Percentiles rank a stretch among this genome's conserved stretches.
Evolutionary conservation across 2,888 invertebrate species (phyloP).

Genomic region (Agriopis aurantiaria): DNA sequence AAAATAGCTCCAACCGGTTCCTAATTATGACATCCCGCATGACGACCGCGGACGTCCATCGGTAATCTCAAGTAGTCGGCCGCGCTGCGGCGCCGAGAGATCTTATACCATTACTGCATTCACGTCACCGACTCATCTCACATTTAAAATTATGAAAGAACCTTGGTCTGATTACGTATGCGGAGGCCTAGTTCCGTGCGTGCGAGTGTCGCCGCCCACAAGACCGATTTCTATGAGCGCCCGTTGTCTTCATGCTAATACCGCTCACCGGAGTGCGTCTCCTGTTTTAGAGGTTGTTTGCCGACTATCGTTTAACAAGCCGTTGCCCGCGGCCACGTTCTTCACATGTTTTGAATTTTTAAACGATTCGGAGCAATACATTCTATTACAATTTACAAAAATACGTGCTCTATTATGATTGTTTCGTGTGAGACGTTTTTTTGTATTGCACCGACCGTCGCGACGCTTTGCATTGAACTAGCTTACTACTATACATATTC

Average conservation of each 20-base stretch:
- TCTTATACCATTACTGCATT: conserved; percentile 40
- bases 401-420: conserved; percentile 8
- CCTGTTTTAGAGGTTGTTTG: conserved; percentile 61
- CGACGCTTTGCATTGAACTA: background rate
- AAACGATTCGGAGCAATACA: conserved; percentile 42
- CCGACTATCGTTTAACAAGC: conserved; percentile 45
- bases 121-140: conserved; percentile 58
- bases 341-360: conserved; percentile 25
- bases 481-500: background rate
- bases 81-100: conserved; percentile 13
- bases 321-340: conserved; percentile 23
- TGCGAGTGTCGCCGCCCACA: conserved; percentile 61
- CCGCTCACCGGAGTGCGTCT: conserved; percentile 60
- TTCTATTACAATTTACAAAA: conserved; percentile 5
- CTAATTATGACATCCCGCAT: conserved; percentile 40
- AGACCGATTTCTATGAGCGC: conserved; percentile 54
- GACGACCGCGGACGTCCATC: conserved; percentile 26
- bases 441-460: background rate
- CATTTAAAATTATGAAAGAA: conserved; percentile 62
- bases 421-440: background rate
- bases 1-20: conserved; percentile 43
- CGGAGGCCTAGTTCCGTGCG: conserved; percentile 56
- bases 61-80: conserved; percentile 15
- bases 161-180: conserved; percentile 64
- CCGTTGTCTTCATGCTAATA: conserved; percentile 67